Base-by-base conservation (phyloP, 1,140 invertebrate genomes). In the Polyergus mexicanus region DNA sequence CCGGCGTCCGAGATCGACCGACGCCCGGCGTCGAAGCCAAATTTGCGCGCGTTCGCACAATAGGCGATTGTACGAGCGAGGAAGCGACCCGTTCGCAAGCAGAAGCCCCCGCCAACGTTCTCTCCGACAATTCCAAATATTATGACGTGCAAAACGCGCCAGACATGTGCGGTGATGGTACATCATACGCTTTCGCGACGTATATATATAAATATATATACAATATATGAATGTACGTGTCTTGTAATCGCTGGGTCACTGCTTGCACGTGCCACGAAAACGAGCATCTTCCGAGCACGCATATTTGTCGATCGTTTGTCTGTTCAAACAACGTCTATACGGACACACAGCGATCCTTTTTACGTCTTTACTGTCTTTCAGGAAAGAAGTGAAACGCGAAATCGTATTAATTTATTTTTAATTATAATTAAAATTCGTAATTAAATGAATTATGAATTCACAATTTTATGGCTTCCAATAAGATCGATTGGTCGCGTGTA, bases 91-190 rank as follows among this genome's bases (percentile, higher is more conserved):
- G 62, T 85, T 85, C 58, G 4, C 71, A 25, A 25, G 54, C 44
- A 10, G 44, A 16, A 41, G 8, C 38, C 44, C 32, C 86, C 72
- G 68, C 80, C 72, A 85, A 74, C 65, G 51, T 84, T 85, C 75
- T 85, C 81, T 76, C 75, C 69, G 71, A 63, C 84, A 44, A 88
- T 89, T 90, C 89, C 88, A 92, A 92, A 92, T 92, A 92, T 92
- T 92, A 92, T 92, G 89, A 89, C 86, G 84, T 90, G 86, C 80
- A 86, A 89, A 85, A 88, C 75, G 83, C 71, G 25, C 58, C 75
- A 77, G 56, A 68, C 51, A 19, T 47, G 5, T 32, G 56, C 25
- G 51, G 22, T 56, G 56, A 13, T 35, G 35, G 38, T 16, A 25
- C 75, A 32, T 80, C 68, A 85, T 85, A 85, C 80, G 75, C 72